Evolutionary conservation across 2,113 vertebrate species (phyloP).

Genomic region (Zosterops japonicus): DNA sequence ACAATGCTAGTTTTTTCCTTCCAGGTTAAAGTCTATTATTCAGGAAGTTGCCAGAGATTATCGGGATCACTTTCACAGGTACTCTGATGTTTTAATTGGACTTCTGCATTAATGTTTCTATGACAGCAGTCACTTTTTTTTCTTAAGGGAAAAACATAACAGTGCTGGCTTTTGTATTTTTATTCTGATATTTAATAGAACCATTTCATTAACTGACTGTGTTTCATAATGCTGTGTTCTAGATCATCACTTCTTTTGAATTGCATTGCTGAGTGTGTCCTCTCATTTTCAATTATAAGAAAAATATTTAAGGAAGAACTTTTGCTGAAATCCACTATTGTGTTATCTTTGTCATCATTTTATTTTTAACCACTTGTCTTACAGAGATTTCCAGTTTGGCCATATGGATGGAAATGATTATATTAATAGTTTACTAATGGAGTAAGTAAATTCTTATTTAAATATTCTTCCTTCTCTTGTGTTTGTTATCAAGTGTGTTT

Average conservation of each 20-base stretch:
- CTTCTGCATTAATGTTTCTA: neutral
- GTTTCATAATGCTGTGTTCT: neutral
- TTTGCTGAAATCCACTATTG: neutral
- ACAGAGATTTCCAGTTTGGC: conserved; percentile 92
- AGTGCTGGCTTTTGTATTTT: neutral
- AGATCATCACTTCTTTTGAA: neutral
- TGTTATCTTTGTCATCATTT: neutral
- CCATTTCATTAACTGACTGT: neutral
- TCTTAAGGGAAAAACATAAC: neutral
- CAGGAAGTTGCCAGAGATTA: conserved; percentile 91
- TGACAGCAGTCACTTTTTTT: neutral
- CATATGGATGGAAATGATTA: conserved; percentile 98
- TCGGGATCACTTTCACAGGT: conserved; percentile 90
- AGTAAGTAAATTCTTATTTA: conserved; percentile 80
- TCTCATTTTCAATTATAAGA: neutral
- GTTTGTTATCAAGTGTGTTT: neutral
- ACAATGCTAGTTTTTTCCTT: neutral
- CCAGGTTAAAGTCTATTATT: conserved; percentile 90
- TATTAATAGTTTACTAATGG: conserved; percentile 97
- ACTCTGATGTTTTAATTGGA: neutral
- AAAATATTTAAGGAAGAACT: neutral
- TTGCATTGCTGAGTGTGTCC: neutral
- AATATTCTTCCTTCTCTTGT: neutral
- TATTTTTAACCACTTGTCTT: neutral
- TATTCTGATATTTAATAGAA: neutral